Conservation (phyloP, 2,113 vertebrate species). For the Hypomesus transpacificus region DNA sequence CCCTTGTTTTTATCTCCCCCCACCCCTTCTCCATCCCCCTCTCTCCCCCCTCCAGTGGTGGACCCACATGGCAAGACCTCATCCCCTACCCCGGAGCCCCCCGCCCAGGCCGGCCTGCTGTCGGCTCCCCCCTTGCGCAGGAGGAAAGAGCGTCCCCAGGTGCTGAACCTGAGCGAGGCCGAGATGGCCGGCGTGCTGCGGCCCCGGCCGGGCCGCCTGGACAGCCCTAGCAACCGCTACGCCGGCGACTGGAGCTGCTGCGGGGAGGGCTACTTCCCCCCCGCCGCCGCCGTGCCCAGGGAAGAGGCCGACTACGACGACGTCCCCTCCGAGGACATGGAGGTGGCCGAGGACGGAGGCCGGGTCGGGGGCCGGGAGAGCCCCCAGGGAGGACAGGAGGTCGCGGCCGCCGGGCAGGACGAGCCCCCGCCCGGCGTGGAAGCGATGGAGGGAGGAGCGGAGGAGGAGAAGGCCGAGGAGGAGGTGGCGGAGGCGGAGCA, state of each 20-base stretch:
- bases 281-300: conserved; percentile 58
- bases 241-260: conserved; percentile 96
- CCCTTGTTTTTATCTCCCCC: not conserved
- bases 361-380: not conserved
- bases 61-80: conserved; percentile 65
- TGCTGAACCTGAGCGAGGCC: conserved; percentile 77
- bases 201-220: conserved; percentile 79
- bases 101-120: conserved; percentile 37
- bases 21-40: not conserved
- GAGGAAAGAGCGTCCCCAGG: conserved; percentile 85
- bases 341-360: conserved; percentile 45
- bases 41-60: conserved; percentile 73
- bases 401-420: too few relatives aligned
- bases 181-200: conserved; percentile 80
- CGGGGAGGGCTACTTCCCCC: conserved; percentile 80
- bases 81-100: conserved; percentile 40
- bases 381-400: not conserved
- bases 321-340: conserved; percentile 76
- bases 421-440: not conserved
- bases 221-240: conserved; percentile 97
- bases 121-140: conserved; percentile 73
- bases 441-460: conserved; percentile 48
- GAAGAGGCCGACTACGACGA: conserved; percentile 86
- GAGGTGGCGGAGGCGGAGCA: conserved; percentile 28
- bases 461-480: conserved; percentile 34